Evolutionary conservation across 1,140 invertebrate species (phyloP), one percentile per base, ranked within the genome.

Genomic region (Zaprionus africanus): DNA sequence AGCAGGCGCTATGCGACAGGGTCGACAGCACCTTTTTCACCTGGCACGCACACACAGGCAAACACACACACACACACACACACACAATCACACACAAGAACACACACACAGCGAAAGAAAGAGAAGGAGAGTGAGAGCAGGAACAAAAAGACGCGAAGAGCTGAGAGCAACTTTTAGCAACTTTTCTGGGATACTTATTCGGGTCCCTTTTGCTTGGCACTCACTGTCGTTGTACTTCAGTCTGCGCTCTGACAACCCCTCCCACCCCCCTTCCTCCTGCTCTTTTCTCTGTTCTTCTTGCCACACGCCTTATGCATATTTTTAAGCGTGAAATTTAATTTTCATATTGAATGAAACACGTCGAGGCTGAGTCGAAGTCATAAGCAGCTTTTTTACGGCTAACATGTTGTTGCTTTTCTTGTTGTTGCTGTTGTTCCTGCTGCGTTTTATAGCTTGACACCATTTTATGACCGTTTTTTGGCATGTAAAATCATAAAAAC

Each of bases 321-420:
- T 70, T 75, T 41, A 49, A 63, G 71, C 49, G 53, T 68, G 46
- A 70, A 75, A 75, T 75, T 75, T 62, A 74, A 74, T 74, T 74
- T 74, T 74, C 58, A 74, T 68, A 74, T 68, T 68, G 64, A 74
- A 68, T 74, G 36, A 67, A 65, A 72, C 19, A 11, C 68, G 68
- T 38, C 36, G 49, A 22, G 57, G 57, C 57, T 46, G n/a, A 26
- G 54, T 12, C 65, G 22, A 49, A 57, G 68, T 36, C 68, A 57
- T 38, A 57, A 63, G 51, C 69, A 71, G 31, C 64, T 54, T 66
- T 66, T 66, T 72, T 66, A 51, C 56, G 41, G 22, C 22, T 26
- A 53, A 12, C 36, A 71, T 63, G 24, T n/a, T 60, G 58, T 19
- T 61, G 59, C 5, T 46, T n/a, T 11, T 46, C n/a, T 11, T 41